Evolutionary conservation across 2,888 invertebrate genomes (phyloP).

Genomic region (Parnassius smintheus): DNA sequence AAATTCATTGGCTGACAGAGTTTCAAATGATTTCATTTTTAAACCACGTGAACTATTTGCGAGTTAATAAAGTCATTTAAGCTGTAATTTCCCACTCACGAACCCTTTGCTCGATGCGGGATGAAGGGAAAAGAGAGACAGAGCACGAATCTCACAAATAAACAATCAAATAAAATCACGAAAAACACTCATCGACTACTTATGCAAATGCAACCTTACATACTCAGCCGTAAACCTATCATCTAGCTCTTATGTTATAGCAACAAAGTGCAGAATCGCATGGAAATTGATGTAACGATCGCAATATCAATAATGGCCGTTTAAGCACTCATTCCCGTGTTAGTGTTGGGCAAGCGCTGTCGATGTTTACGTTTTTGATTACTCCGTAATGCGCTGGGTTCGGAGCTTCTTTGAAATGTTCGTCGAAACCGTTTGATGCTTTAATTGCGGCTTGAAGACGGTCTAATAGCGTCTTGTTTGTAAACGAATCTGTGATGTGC

Average conservation of each 20-base stretch:
- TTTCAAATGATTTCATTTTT: background rate
- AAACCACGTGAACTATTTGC: constrained; percentile 6
- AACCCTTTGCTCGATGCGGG: background rate
- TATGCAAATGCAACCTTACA: constrained; percentile 36
- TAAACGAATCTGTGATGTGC: constrained; percentile 12
- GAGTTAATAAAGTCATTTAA: constrained; percentile 32
- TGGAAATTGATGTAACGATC: constrained; percentile 22
- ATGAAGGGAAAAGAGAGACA: constrained; percentile 3
- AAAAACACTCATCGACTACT: constrained; percentile 65
- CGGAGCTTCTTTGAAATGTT: constrained; percentile 24
- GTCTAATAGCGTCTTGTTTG: constrained; percentile 22
- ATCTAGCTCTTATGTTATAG: constrained; percentile 29
- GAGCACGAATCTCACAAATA: constrained; percentile 63
- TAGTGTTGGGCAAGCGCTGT: constrained; percentile 46
- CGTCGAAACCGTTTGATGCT: constrained; percentile 29
- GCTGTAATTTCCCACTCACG: constrained; percentile 46
- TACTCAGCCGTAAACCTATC: constrained; percentile 9
- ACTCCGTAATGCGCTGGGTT: constrained; percentile 28
- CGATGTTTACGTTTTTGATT: constrained; percentile 37
- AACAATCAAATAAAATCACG: constrained; percentile 73
- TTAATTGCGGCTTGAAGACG: constrained; percentile 28
- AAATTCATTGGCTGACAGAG: too few relatives aligned
- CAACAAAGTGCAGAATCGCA: constrained; percentile 34
- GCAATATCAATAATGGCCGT: constrained; percentile 30
- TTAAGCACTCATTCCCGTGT: constrained; percentile 43